Evolutionary conservation across 2,888 invertebrate species (phyloP), one percentile per base, ranked within the genome.

Genomic region (Diarsia brunnea): DNA sequence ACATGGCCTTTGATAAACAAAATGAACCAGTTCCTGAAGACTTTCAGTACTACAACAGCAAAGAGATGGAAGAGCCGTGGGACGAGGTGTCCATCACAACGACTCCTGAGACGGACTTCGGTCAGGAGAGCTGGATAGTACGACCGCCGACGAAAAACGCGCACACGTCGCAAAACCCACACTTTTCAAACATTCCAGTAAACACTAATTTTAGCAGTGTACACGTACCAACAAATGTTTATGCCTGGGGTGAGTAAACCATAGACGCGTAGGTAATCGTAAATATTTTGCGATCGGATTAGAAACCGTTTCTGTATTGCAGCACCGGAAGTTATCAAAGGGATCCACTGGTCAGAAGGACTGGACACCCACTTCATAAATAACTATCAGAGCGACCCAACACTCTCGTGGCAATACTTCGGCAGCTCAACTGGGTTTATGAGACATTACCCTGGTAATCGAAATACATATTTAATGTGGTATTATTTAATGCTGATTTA

Each of bases 361-460:
- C 97, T 99, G 88, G 99, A 99, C 93, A 97, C 98, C 73, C 98
- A 98, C 87, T 99, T 99, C 95, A 97, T 97, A 86, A 97, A 98
- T 91, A 99, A 99, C 95, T 98, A 98, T 91, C 97, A 98, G 92
- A 97, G 97, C 78, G 98, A 99, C 94, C 98, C 98, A 24, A 98
- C 98, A 7, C 96, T 99, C 61, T 98, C 98, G 8, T 99, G 99
- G 99, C 99, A 99, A 96, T 99, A 99, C 94, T 99, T 99, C 94
- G 99, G 99, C 84, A 99, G 99, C 93, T 98, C 99, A 53, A 98
- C 98, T 27, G 99, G 99, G 60, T 99, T 99, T 94, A 99, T 99
- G 98, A 97, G 99, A 89, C 99, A 99, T 93, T 99, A 98, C 96
- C 99, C 99, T 89, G 98, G 98, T 98, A 96, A 77, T 70, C 14